phyloP scores from a whole-genome alignment of 2,888 invertebrate species.

The Eupelmus urozonus region DNA sequence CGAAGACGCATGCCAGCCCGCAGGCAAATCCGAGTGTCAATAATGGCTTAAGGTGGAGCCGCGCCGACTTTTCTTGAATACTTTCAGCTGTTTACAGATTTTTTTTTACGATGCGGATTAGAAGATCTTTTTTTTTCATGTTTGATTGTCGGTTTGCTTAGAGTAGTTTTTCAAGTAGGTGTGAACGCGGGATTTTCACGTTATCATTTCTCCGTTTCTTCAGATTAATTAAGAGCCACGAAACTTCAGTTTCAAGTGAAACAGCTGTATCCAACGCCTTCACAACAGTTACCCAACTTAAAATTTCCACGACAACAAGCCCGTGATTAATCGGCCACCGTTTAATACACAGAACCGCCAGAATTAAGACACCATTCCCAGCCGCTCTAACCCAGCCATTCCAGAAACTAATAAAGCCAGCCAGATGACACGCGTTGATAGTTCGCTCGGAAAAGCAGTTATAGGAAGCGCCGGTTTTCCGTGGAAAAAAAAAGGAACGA shows the following conservation, averaged over 20 bases:
- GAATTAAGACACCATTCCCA: not conserved
- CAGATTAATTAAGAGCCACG: no score
- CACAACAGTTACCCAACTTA: no score
- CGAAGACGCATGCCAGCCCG: constrained; percentile 64
- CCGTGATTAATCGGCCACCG: no score
- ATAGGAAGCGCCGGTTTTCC: constrained; percentile 43
- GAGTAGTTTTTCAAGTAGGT: no score
- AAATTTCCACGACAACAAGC: no score
- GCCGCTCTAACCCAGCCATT: constrained; percentile 1
- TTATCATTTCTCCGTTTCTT: no score
- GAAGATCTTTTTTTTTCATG: no score
- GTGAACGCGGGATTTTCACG: no score
- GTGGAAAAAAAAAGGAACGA: constrained; percentile 33
- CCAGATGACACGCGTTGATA: not conserved
- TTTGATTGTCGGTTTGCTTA: no score
- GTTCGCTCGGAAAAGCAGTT: constrained; percentile 32
- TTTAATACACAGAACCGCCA: constrained; percentile 3
- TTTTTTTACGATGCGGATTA: no score
- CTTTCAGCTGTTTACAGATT: not conserved
- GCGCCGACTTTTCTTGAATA: not conserved
- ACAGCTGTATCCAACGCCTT: no score
- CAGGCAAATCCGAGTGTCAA: constrained; percentile 66
- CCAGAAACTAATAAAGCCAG: constrained; percentile 35
- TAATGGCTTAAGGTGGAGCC: constrained; percentile 51
- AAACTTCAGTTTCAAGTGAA: no score